A percentile compares a stretch with the other conserved stretches of the same genome.
phyloP scores from a whole-genome alignment of 2,888 invertebrate genomes.

The Oscheius sp. region DNA sequence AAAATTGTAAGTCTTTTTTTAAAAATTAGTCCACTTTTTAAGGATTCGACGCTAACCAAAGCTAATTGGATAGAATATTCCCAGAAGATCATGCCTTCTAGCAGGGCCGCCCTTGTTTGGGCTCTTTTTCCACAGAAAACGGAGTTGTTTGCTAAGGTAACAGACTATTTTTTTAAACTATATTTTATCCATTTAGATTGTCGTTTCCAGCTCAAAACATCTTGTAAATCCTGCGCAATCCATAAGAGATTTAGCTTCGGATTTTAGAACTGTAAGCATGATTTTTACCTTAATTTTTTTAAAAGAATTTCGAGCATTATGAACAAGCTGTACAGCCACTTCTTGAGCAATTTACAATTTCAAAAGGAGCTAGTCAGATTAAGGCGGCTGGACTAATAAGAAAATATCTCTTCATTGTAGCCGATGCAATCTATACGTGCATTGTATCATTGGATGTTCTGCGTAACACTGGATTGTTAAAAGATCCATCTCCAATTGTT shows the following conservation, averaged over 20 bases:
- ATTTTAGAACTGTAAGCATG: not conserved
- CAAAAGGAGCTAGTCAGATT: not conserved
- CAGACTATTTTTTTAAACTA: not conserved
- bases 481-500: not conserved
- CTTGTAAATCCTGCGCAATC: not conserved
- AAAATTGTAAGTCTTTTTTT: not conserved
- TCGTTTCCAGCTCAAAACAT: not conserved
- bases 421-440: not conserved
- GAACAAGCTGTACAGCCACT: not conserved
- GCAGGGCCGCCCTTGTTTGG: slow-evolving; percentile 12
- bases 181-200: not conserved
- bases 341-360: not conserved
- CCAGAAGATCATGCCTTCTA: not conserved
- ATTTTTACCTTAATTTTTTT: not conserved
- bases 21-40: not conserved
- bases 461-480: not conserved
- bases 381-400: not conserved
- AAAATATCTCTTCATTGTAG: slow-evolving; percentile 9
- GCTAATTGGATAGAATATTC: slow-evolving; percentile 8
- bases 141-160: slow-evolving; percentile 16
- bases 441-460: not conserved
- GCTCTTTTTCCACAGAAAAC: slow-evolving; percentile 12
- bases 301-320: slow-evolving; percentile 1
- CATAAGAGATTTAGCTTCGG: not conserved
- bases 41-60: slow-evolving; percentile 4